Percentiles rank a stretch among this genome's conserved stretches.
phyloP scores from a whole-genome alignment of 1,140 invertebrate species.

The Parapsyche elsis region DNA sequence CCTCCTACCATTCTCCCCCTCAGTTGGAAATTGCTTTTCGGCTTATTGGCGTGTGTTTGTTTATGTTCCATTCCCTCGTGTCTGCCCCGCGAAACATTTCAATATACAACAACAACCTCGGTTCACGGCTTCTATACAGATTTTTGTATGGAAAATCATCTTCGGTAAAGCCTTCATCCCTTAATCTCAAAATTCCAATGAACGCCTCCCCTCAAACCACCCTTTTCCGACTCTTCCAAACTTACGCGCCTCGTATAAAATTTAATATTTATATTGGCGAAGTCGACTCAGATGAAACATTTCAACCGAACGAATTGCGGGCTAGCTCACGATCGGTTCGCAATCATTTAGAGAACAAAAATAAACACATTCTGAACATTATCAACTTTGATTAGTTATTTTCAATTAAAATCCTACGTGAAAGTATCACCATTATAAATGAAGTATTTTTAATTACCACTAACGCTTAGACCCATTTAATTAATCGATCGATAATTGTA shows the following conservation, averaged over 20 bases:
- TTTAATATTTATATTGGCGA: not conserved
- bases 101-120: constrained; percentile 21
- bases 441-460: too few relatives aligned
- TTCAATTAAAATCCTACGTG: too few relatives aligned
- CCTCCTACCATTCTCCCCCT: not conserved
- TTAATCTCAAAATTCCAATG: constrained; percentile 28
- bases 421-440: too few relatives aligned
- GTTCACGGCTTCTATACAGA: not conserved
- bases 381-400: not conserved
- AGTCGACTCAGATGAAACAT: not conserved
- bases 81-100: constrained; percentile 36
- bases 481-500: too few relatives aligned
- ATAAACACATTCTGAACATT: not conserved
- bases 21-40: constrained; percentile 50
- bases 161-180: constrained; percentile 19
- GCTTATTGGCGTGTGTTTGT: constrained; percentile 54
- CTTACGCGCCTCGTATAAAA: not conserved
- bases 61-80: constrained; percentile 51
- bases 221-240: not conserved
- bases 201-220: not conserved
- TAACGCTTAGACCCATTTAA: too few relatives aligned
- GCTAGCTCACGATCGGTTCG: not conserved
- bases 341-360: not conserved
- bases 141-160: constrained; percentile 35
- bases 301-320: not conserved